Percentiles rank a stretch among this genome's conserved stretches.
These are phyloP conservation scores for Redunca redunca DNA, from an alignment of 2,113 vertebrate species.

Conservation along the genomic window DNA sequence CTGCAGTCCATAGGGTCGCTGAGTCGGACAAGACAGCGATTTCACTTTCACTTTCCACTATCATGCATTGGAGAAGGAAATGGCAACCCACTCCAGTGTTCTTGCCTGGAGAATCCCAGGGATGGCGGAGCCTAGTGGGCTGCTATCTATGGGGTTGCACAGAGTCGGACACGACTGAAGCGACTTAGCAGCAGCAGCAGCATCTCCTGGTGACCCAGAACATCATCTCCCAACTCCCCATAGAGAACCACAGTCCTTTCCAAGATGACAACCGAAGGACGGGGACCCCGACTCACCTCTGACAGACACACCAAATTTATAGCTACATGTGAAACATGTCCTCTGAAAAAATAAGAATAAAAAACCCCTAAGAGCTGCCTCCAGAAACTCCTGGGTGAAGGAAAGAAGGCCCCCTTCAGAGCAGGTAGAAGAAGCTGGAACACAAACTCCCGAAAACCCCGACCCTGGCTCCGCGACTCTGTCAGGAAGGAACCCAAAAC, in stretches of 20 bases:
- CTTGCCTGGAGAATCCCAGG: too few species aligned
- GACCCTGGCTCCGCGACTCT: accelerated
- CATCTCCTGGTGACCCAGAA: not conserved
- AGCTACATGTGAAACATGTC: not conserved
- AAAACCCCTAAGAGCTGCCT: not conserved
- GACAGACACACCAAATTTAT: not conserved
- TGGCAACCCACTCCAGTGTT: too few species aligned
- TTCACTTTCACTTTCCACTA: too few species aligned
- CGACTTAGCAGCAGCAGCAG: too few species aligned
- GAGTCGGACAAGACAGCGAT: too few species aligned
- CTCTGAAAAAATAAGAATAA: not conserved
- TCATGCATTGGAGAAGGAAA: too few species aligned
- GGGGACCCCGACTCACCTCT: not conserved
- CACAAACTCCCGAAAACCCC: accelerated
- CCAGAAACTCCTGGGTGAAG: not conserved
- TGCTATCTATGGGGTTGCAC: too few species aligned
- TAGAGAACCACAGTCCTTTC: not conserved
- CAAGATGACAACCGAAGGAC: accelerated
- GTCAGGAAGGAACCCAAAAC: not conserved
- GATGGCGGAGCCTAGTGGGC: too few species aligned
- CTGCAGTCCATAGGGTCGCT: too few species aligned
- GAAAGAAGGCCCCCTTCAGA: not conserved
- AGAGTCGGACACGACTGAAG: too few species aligned
- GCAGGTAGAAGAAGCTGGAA: accelerated
- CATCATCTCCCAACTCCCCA: not conserved